Evolutionary conservation across 2,113 vertebrate species (phyloP).

Genomic region (Gila orcuttii): DNA sequence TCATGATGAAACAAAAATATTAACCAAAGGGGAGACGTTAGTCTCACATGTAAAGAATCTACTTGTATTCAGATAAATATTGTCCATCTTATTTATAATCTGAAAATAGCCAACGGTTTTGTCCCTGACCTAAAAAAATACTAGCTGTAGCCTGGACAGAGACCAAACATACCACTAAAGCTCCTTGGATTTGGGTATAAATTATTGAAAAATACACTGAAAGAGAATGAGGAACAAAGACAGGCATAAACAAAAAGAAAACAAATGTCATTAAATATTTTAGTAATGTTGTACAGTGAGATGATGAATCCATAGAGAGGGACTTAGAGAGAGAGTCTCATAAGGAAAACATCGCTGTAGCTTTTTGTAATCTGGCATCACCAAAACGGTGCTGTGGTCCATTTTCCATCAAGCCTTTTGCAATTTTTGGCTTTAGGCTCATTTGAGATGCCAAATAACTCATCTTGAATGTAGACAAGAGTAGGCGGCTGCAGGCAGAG

Average conservation of each 20-base stretch:
- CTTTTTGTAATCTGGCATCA: not conserved
- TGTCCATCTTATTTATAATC: not conserved
- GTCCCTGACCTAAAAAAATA: conserved; percentile 11
- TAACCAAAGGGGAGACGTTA: not conserved
- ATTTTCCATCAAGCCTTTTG: not conserved
- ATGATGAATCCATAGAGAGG: not conserved
- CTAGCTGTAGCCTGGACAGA: not conserved
- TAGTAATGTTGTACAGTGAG: not conserved
- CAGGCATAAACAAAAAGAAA: not conserved
- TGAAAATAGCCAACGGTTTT: not conserved
- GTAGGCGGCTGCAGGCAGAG: not conserved
- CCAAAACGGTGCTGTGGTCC: not conserved
- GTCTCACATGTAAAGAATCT: not conserved
- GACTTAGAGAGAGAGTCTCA: not conserved
- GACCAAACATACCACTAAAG: not conserved
- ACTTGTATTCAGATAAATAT: not conserved
- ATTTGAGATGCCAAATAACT: not conserved
- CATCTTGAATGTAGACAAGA: not conserved
- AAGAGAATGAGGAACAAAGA: not conserved
- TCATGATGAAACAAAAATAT: not conserved
- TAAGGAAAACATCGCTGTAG: not conserved
- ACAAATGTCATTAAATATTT: not conserved
- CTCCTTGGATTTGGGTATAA: not conserved
- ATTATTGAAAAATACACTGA: not conserved
- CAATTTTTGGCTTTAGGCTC: not conserved